Evolutionary conservation across 2,888 invertebrate genomes (phyloP), one percentile per base, ranked within the genome.

Genomic region (Erpobdella octoculata): DNA sequence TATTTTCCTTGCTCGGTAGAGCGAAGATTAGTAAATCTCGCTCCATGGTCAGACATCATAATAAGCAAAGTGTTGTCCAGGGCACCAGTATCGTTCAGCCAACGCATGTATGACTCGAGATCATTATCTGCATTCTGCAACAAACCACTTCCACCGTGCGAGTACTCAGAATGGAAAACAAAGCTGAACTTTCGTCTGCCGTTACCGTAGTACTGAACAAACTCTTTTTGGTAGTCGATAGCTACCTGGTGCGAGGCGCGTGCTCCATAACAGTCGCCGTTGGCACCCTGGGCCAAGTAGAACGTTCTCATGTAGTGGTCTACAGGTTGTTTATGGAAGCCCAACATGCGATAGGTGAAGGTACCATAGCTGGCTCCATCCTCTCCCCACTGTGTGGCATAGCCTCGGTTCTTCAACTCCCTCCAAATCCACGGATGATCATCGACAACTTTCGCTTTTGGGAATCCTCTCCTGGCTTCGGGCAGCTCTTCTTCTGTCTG

Each of bases 21-120:
- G 0, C 95, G 87, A 8, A 93, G 87, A 69, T 88, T 86, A 0
- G 90, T 89, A 83, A 91, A 93, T 31, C 68, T 68, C 4, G 79
- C 77, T 0, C 95, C 95, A 82, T 96, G 95, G 84, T 96, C 95
- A 4, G 92, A 90, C 92, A 95, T 92, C 2, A 95, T 80, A 71
- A 95, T 88, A 0, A 96, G 83, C 75, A 95, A 80, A 0, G 94
- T 91, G 77, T 91, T 88, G 74, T 93, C 88, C 25, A 93, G 84
- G 48, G 88, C 83, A 0, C 89, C 88, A 0, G 85, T 85, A 4
- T 85, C 80, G 59, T 80, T 67, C 38, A 93, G 83, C 41, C 85
- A 83, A 62, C 84, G 84, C n/a, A 94, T 80, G 65, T 84, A 80
- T 1, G 78, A 73, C 9, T 77, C 70, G 0, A 91, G 81, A 80